Percentiles rank a stretch among this genome's conserved stretches.
Evolutionary conservation across 1,140 invertebrate genomes (phyloP).

Genomic region (Pachyrhynchus sulphureomaculatus): DNA sequence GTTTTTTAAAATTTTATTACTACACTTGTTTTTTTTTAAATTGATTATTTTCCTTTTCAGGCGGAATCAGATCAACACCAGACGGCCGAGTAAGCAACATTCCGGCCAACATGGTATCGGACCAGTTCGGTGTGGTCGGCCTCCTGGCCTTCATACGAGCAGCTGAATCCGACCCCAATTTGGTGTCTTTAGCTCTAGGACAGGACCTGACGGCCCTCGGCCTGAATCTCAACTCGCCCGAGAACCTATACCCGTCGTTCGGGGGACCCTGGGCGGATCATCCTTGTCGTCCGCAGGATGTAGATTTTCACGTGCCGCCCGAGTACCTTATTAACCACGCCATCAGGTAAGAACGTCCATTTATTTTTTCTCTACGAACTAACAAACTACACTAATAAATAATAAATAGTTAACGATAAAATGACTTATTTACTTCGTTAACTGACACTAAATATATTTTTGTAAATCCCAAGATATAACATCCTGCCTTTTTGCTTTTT

Average conservation of each 20-base stretch:
- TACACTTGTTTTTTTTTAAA: too few relatives aligned
- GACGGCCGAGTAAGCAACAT: slow-evolving; percentile 99
- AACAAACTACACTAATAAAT: too few relatives aligned
- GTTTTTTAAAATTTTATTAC: too few relatives aligned
- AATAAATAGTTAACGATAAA: too few relatives aligned
- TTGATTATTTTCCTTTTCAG: slow-evolving; percentile 8
- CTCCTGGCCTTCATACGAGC: slow-evolving; percentile 95
- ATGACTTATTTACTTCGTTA: too few relatives aligned
- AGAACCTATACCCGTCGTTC: slow-evolving; percentile 96
- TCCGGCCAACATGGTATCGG: slow-evolving; percentile 96
- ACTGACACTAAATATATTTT: too few relatives aligned
- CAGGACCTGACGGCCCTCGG: slow-evolving; percentile 96
- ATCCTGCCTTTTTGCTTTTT: too few relatives aligned
- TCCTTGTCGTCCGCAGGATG: slow-evolving; percentile 96
- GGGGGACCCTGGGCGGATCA: slow-evolving; percentile 97
- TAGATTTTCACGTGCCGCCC: slow-evolving; percentile 97
- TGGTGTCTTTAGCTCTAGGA: slow-evolving; percentile 92
- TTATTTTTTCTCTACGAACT: neutral
- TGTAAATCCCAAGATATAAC: too few relatives aligned
- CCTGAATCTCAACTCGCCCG: slow-evolving; percentile 95
- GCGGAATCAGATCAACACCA: slow-evolving; percentile 90
- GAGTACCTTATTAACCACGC: slow-evolving; percentile 96
- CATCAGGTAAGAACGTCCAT: slow-evolving; percentile 61
- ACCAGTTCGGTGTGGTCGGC: slow-evolving; percentile 99
- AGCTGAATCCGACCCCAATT: slow-evolving; percentile 93